phyloP scores from a whole-genome alignment of 2,797 vertebrate genomes.

The Poecilia velifera region DNA sequence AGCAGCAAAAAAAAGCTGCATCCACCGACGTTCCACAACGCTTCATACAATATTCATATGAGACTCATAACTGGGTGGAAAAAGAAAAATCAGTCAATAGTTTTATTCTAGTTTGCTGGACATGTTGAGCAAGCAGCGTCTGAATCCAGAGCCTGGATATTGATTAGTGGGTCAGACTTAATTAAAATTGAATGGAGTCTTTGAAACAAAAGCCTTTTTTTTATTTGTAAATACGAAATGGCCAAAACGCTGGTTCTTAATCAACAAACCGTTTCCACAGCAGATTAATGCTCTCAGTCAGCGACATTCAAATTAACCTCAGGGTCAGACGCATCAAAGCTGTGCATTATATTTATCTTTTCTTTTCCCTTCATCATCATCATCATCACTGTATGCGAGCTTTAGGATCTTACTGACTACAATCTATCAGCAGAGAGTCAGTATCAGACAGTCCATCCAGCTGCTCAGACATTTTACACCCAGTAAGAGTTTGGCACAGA shows the following conservation, averaged over 20 bases:
- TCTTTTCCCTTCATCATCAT: neutral
- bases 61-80: slow-evolving; percentile 34
- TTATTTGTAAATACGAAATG: neutral
- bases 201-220: slow-evolving; percentile 20
- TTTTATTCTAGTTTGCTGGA: slow-evolving; percentile 42
- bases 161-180: slow-evolving; percentile 57
- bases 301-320: neutral
- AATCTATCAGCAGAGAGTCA: neutral
- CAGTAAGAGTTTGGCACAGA: neutral
- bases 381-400: neutral
- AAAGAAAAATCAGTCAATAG: slow-evolving; percentile 58
- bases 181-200: slow-evolving; percentile 60
- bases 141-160: slow-evolving; percentile 43
- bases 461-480: neutral
- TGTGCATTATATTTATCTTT: neutral
- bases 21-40: slow-evolving; percentile 23
- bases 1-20: slow-evolving; percentile 36
- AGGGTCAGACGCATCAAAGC: neutral
- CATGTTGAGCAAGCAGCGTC: slow-evolving; percentile 17
- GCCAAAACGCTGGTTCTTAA: neutral
- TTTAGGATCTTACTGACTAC: neutral
- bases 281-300: neutral
- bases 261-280: neutral
- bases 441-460: neutral
- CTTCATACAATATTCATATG: slow-evolving; percentile 59